Conservation (phyloP, 2,113 vertebrate genomes). For the Ploceus nigricollis region DNA sequence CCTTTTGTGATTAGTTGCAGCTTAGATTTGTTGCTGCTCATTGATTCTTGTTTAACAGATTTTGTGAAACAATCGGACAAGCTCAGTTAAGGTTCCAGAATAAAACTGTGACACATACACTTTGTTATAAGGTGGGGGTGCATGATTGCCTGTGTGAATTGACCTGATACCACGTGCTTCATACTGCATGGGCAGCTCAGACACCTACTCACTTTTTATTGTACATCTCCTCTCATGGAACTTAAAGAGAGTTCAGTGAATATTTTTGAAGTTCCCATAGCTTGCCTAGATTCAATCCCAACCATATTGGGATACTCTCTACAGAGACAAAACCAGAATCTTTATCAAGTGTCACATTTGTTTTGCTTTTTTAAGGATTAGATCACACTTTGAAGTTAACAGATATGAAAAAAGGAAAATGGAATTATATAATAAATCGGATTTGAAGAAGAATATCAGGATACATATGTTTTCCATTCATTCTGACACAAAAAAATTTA, state of each 20-base stretch:
- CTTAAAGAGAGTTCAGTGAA: background rate
- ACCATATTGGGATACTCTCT: background rate
- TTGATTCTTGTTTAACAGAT: background rate
- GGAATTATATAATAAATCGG: rapidly evolving
- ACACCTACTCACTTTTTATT: background rate
- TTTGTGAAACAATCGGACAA: background rate
- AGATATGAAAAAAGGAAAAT: background rate
- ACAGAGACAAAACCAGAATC: background rate
- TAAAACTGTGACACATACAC: background rate
- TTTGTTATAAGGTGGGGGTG: rapidly evolving
- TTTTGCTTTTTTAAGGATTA: background rate
- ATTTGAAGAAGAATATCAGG: background rate
- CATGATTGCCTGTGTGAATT: background rate
- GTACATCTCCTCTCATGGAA: background rate
- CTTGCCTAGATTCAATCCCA: background rate
- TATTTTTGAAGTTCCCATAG: background rate
- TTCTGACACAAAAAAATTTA: background rate
- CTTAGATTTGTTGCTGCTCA: background rate
- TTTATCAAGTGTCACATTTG: background rate
- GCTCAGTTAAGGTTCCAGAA: background rate
- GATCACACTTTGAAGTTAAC: background rate
- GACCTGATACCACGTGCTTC: too few species aligned
- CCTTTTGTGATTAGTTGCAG: background rate
- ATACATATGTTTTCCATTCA: background rate
- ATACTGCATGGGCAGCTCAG: background rate